phyloP scores from a whole-genome alignment of 2,797 vertebrate species.

The Botia kubotai region DNA sequence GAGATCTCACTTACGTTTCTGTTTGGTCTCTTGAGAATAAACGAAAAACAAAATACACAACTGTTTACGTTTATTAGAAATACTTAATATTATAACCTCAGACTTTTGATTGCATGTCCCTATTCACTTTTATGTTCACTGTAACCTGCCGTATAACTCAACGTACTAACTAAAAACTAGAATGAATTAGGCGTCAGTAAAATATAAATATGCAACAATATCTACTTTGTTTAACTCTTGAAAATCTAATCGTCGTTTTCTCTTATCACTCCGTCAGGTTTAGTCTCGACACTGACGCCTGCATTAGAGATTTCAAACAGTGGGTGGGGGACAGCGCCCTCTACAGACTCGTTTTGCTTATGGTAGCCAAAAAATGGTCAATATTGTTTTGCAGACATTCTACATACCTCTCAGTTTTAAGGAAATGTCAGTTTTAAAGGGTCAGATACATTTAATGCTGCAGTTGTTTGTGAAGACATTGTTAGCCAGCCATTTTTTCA shows the following conservation, averaged over 20 bases:
- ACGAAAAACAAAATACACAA: not conserved
- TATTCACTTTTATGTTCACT: no score
- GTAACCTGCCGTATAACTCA: no score
- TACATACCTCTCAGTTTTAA: not conserved
- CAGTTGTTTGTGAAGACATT: not conserved
- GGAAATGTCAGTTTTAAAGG: no score
- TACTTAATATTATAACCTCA: no score
- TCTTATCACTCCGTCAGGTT: not conserved
- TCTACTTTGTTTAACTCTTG: not conserved
- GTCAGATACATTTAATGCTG: not conserved
- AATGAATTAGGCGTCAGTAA: not conserved
- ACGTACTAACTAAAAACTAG: no score
- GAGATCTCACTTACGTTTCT: not conserved
- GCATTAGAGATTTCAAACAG: constrained; percentile 13
- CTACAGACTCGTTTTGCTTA: constrained; percentile 18
- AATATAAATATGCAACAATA: not conserved
- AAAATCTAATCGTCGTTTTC: not conserved
- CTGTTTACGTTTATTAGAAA: no score
- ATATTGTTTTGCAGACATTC: not conserved
- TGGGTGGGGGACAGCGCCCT: constrained; percentile 33
- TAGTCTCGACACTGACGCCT: not conserved
- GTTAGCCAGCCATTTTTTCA: not conserved
- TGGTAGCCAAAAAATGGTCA: not conserved
- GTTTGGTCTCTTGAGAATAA: no score
- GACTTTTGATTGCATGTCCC: no score